Evolutionary conservation across 2,797 vertebrate genomes (phyloP).

Genomic region (Sebastes oblongus): DNA sequence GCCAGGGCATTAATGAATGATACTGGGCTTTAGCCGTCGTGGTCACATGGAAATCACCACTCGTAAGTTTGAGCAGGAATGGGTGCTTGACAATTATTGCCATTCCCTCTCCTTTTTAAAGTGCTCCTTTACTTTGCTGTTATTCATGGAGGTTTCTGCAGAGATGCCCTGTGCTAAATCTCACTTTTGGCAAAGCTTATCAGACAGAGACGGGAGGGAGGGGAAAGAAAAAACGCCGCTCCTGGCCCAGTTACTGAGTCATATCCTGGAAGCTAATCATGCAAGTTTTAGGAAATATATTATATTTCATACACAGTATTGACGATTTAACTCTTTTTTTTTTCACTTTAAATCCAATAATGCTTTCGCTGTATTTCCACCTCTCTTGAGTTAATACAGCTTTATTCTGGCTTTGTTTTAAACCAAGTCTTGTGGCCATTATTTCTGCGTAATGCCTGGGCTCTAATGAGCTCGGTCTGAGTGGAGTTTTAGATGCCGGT

Average conservation of each 20-base stretch:
- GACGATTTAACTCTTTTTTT: neutral
- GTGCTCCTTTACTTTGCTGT: slow-evolving; percentile 58
- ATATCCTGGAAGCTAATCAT: slow-evolving; percentile 44
- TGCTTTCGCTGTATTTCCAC: slow-evolving; percentile 6
- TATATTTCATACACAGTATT: slow-evolving; percentile 19
- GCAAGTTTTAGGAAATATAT: slow-evolving; percentile 23
- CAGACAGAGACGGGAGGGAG: slow-evolving; percentile 33
- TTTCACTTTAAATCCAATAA: slow-evolving; percentile 7
- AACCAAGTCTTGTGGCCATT: slow-evolving; percentile 49
- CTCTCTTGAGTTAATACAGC: slow-evolving; percentile 9
- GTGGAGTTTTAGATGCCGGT: slow-evolving; percentile 51
- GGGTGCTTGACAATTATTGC: slow-evolving; percentile 69
- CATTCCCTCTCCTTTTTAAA: slow-evolving; percentile 54
- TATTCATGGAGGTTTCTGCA: slow-evolving; percentile 58
- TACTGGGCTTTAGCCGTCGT: slow-evolving; percentile 78
- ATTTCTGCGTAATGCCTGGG: slow-evolving; percentile 50
- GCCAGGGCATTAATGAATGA: slow-evolving; percentile 85
- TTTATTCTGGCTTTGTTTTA: slow-evolving; percentile 33
- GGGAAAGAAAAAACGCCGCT: slow-evolving; percentile 19
- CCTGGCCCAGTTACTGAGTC: slow-evolving; percentile 49
- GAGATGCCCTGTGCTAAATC: slow-evolving; percentile 71
- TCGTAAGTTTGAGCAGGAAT: slow-evolving; percentile 54
- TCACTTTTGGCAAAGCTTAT: slow-evolving; percentile 63
- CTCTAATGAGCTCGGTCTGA: slow-evolving; percentile 70
- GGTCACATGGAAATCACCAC: slow-evolving; percentile 72